Conservation (phyloP, 1,140 invertebrate genomes). For the Trichonephila inaurata region DNA sequence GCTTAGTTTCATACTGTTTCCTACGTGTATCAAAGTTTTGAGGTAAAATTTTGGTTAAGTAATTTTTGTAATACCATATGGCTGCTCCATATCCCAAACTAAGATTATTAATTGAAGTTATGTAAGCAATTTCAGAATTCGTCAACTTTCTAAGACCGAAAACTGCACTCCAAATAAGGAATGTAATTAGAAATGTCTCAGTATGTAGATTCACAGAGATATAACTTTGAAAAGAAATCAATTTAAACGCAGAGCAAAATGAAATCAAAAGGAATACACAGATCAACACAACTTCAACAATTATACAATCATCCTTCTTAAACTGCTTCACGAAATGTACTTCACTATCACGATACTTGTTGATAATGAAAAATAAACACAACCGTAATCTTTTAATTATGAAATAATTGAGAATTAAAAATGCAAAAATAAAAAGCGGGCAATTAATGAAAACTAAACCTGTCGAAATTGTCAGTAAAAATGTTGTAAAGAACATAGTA, state of each 20-base stretch:
- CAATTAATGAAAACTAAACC: no score
- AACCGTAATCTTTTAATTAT: not conserved
- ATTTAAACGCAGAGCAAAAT: not conserved
- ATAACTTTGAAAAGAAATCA: not conserved
- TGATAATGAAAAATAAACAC: not conserved
- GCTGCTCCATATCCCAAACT: conserved; percentile 47
- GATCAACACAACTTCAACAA: not conserved
- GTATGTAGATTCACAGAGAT: not conserved
- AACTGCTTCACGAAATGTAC: not conserved
- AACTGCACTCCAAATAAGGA: not conserved
- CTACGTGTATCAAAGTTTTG: not conserved
- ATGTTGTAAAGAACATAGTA: no score
- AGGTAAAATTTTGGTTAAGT: conserved; percentile 12
- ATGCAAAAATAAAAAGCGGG: no score
- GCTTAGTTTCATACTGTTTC: not conserved
- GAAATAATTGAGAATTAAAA: not conserved
- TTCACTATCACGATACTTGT: not conserved
- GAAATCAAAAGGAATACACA: not conserved
- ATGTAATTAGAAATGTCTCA: not conserved
- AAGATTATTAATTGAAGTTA: not conserved
- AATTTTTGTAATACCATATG: conserved; percentile 46
- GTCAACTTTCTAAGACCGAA: not conserved
- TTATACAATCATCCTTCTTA: not conserved
- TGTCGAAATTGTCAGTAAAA: no score
- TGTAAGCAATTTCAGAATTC: not conserved